phyloP scores from a whole-genome alignment of 2,113 vertebrate species.

The Alligator sinensis region DNA sequence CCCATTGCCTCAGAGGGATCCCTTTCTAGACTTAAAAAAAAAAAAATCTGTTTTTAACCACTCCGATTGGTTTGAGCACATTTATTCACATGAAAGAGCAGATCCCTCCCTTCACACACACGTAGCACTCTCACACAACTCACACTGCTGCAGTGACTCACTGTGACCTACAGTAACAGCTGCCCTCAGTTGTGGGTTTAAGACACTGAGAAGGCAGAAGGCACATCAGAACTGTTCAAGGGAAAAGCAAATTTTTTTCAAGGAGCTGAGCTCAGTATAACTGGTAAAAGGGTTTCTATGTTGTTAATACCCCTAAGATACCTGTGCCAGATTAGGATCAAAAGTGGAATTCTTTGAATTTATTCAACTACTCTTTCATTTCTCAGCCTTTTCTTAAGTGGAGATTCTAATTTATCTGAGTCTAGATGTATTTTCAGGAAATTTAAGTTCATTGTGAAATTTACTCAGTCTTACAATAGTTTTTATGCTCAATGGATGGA shows the following conservation, averaged over 20 bases:
- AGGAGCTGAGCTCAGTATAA: neutral
- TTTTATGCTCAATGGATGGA: neutral
- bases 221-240: neutral
- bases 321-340: neutral
- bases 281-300: neutral
- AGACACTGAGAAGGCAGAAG: neutral
- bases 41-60: neutral
- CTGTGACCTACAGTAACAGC: neutral
- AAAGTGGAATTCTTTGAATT: neutral
- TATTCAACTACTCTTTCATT: neutral
- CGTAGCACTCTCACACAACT: neutral
- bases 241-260: neutral
- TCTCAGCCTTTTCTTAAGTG: neutral
- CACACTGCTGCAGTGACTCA: slow-evolving; percentile 20
- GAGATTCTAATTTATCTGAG: neutral
- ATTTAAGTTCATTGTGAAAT: neutral
- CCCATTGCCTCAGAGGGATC: neutral
- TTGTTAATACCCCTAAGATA: neutral
- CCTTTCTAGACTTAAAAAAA: neutral
- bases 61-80: neutral
- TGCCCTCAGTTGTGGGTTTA: neutral
- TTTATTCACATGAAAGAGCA: neutral
- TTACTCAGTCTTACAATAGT: neutral
- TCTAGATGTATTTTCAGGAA: neutral
- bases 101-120: neutral